phyloP scores from a whole-genome alignment of 2,113 vertebrate genomes.

The Oreotrochilus melanogaster region DNA sequence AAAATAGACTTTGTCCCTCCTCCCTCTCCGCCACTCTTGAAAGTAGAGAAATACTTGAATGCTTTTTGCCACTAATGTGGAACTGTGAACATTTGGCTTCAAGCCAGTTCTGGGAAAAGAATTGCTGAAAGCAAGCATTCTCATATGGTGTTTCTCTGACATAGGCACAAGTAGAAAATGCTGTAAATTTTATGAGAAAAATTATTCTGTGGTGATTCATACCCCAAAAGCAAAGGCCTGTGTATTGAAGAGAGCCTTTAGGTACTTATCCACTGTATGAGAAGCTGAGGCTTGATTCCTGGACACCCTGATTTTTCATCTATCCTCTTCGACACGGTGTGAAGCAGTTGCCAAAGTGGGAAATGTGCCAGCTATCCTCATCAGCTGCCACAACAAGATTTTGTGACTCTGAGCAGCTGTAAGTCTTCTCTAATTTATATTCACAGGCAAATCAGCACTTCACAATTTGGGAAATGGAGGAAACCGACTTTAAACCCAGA shows the following conservation, averaged over 20 bases:
- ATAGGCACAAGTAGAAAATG: neutral
- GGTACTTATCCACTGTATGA: neutral
- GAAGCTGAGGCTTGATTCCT: neutral
- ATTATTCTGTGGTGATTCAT: neutral
- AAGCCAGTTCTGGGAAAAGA: neutral
- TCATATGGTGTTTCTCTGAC: neutral
- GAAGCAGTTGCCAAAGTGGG: neutral
- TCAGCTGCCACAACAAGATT: neutral
- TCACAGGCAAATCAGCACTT: neutral
- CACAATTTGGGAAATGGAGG: neutral
- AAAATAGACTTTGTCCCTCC: neutral
- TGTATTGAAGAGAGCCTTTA: neutral
- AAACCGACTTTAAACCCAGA: neutral
- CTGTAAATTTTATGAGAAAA: neutral
- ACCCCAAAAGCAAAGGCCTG: neutral
- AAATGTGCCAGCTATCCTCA: neutral
- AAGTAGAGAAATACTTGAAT: neutral
- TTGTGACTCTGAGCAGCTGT: neutral
- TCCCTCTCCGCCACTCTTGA: neutral
- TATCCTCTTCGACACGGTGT: neutral
- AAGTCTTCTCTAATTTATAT: neutral
- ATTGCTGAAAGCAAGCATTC: neutral
- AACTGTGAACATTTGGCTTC: neutral
- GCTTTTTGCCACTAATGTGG: neutral
- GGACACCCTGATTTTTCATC: neutral